phyloP scores from a whole-genome alignment of 2,888 invertebrate species.

The Lasioglossum pauxillum region DNA sequence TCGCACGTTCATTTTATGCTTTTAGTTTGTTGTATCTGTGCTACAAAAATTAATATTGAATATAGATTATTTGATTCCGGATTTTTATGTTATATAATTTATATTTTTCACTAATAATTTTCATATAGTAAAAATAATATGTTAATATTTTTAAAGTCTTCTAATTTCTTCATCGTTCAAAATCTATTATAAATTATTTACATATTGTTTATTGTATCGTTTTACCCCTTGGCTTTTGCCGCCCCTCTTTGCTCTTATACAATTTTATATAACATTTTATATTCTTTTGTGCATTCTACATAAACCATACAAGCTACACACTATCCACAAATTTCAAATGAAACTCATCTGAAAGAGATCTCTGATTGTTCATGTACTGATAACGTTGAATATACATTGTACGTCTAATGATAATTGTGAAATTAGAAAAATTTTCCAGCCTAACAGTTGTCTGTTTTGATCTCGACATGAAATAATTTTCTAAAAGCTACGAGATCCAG shows the following conservation, averaged over 20 bases:
- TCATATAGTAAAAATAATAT: too few relatives aligned
- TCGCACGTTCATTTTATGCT: not conserved
- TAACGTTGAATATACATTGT: not conserved
- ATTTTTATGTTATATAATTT: too few relatives aligned
- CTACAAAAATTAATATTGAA: not conserved
- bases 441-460: not conserved
- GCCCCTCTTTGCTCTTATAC: not conserved
- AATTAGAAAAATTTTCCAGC: not conserved
- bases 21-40: not conserved
- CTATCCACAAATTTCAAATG: not conserved
- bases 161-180: too few relatives aligned
- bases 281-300: not conserved
- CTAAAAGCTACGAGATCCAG: not conserved
- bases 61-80: not conserved
- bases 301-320: not conserved
- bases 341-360: not conserved
- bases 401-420: not conserved
- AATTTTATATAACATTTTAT: not conserved
- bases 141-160: too few relatives aligned
- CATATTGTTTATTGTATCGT: not conserved
- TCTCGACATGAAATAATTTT: not conserved
- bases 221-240: not conserved
- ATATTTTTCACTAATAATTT: too few relatives aligned
- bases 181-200: not conserved
- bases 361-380: not conserved